Evolutionary conservation across 2,797 vertebrate species (phyloP), one percentile per base, ranked within the genome.

Genomic region (Tachyglossus aculeatus): DNA sequence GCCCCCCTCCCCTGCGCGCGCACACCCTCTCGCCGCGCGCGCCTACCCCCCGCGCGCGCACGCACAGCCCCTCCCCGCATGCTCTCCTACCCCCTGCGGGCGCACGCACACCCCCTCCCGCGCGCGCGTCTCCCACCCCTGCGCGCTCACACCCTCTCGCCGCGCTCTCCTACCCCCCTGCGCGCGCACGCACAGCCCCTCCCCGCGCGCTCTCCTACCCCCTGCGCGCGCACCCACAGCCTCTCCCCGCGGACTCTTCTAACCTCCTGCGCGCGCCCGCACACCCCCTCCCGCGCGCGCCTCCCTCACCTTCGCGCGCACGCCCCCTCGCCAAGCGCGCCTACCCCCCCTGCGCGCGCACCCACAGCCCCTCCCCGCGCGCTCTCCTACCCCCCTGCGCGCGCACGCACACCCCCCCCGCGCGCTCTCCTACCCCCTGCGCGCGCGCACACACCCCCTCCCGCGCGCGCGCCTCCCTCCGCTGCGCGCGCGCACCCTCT

Each of bases 241-340:
- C 18, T 9, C 43, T 37, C 45, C 5, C 13, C 47, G 48, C 21
- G 19, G n/a, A n/a, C n/a, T n/a, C n/a, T n/a, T n/a, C n/a, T n/a
- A n/a, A n/a, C n/a, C n/a, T n/a, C n/a, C 24, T 53, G 40, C 55
- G 9, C 10, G 67, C 55, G 55, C 77, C n/a, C n/a, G n/a, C n/a
- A 24, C 58, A 45, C 73, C 47, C 55, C 41, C 59, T 5, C 40
- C 33, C 60, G 13, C 71, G 74, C 9, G 47, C 50, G 13, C 67
- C 68, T 19, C 45, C 34, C 11, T 4, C 44, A n/a, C 33, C 12
- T n/a, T n/a, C n/a, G 29, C 12, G 24, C 36, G 10, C 13, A 10
- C 9, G 22, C n/a, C 40, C n/a, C n/a, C n/a, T n/a, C n/a, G n/a
- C n/a, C n/a, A 7, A 52, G 63, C 41, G 2, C n/a, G n/a, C n/a